Percentiles rank a stretch among this genome's conserved stretches.
Evolutionary conservation across 92 coral and sea anemone genomes (phyloP).

Genomic region (Paramuricea clavata): DNA sequence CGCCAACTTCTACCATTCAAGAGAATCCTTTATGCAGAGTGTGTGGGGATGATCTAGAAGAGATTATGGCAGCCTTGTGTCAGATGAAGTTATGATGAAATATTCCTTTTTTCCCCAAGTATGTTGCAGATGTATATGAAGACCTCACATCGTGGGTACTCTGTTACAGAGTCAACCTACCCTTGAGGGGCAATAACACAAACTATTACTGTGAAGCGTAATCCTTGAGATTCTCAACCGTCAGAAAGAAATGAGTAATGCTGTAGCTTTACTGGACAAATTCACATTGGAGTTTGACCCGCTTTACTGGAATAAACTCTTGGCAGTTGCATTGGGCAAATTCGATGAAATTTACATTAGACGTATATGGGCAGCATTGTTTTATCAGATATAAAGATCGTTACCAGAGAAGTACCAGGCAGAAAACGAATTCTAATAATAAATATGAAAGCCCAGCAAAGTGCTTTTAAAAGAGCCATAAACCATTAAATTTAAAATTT

Average conservation of each 20-base stretch:
- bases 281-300: constrained; percentile 7
- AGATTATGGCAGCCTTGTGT: constrained; percentile 15
- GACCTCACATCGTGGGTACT: constrained; percentile 30
- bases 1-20: constrained; percentile 24
- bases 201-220: constrained; percentile 38
- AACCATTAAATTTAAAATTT: no score
- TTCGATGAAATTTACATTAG: constrained; percentile 31
- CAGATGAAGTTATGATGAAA: constrained; percentile 37
- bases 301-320: constrained; percentile 11
- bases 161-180: constrained; percentile 37
- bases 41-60: constrained; percentile 44
- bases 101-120: constrained; percentile 33
- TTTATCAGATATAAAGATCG: no score
- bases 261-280: not conserved
- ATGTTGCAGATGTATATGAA: constrained; percentile 31
- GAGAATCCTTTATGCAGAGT: constrained; percentile 37
- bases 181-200: constrained; percentile 22
- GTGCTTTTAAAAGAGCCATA: no score
- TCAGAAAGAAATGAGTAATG: constrained; percentile 35
- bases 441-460: no score
- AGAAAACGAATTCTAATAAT: no score
- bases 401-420: no score
- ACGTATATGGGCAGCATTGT: no score
- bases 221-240: constrained; percentile 33
- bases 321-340: constrained; percentile 23